phyloP scores from a whole-genome alignment of 2,797 vertebrate genomes.

The Lepus oiostolus region DNA sequence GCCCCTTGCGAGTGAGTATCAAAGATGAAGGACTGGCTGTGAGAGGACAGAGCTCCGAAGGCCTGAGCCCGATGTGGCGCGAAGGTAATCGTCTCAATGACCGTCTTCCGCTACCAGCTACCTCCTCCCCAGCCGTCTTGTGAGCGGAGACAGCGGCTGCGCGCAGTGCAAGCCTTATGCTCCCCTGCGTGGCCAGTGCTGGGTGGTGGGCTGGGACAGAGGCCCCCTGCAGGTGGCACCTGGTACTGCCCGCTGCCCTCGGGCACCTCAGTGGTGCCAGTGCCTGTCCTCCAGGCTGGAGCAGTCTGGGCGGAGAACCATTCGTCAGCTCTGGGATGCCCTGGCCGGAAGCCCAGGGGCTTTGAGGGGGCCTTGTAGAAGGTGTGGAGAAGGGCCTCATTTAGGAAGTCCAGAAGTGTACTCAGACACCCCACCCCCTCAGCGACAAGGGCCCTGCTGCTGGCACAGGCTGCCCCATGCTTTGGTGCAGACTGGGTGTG shows the following conservation, averaged over 20 bases:
- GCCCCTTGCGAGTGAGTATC: no score
- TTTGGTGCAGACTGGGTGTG: background rate
- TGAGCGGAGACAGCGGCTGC: no score
- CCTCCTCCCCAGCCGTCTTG: no score
- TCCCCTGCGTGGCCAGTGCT: accelerated
- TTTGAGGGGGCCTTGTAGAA: background rate
- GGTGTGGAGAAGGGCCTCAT: background rate
- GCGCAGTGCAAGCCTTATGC: background rate
- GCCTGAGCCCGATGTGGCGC: no score
- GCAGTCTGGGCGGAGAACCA: background rate
- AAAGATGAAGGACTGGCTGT: background rate
- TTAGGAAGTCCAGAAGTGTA: background rate
- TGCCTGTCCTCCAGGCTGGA: background rate
- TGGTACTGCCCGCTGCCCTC: background rate
- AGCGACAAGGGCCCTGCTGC: background rate
- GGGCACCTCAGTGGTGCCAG: background rate
- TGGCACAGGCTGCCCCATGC: background rate
- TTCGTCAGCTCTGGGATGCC: background rate
- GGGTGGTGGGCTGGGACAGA: background rate
- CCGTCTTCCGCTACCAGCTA: background rate
- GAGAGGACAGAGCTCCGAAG: background rate
- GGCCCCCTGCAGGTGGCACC: background rate
- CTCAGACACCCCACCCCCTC: background rate
- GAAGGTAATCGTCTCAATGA: accelerated
- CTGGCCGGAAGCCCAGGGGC: background rate